Percentiles rank a stretch among this genome's conserved stretches.
Conservation (phyloP, 2,888 invertebrate genomes). For the Trilocha varians region DNA sequence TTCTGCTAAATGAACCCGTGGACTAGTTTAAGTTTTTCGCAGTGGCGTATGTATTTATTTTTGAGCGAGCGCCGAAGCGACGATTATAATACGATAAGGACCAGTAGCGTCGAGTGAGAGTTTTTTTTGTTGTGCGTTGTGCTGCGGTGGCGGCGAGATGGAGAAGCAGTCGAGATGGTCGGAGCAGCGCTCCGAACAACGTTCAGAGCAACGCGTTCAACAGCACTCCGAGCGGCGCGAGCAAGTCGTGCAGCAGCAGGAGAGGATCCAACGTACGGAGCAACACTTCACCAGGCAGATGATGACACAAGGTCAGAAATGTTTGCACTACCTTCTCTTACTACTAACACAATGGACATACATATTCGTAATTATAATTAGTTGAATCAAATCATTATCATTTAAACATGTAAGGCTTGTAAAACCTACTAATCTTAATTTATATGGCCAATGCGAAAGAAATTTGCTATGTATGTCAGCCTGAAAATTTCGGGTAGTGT, state of each 20-base stretch:
- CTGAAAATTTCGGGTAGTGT: constrained; percentile 24
- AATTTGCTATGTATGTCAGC: constrained; percentile 16
- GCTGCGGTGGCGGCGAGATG: constrained; percentile 75
- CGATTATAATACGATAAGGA: constrained; percentile 48
- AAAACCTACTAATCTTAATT: neutral
- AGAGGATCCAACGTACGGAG: constrained; percentile 74
- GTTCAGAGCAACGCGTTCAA: constrained; percentile 65
- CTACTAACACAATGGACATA: no score
- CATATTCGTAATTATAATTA: neutral
- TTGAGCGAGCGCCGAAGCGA: constrained; percentile 50
- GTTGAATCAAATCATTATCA: constrained; percentile 1
- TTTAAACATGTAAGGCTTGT: neutral
- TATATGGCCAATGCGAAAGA: constrained; percentile 30
- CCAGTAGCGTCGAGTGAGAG: constrained; percentile 65
- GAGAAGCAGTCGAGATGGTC: constrained; percentile 79
- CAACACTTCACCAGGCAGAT: constrained; percentile 86
- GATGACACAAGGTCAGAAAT: constrained; percentile 65
- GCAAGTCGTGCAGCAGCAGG: constrained; percentile 71
- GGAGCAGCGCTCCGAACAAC: constrained; percentile 58
- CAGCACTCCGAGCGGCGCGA: constrained; percentile 48
- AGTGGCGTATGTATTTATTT: constrained; percentile 60
- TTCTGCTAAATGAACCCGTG: constrained; percentile 79
- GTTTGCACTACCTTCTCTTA: no score
- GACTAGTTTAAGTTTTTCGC: constrained; percentile 65
- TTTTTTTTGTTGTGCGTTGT: constrained; percentile 59